These are phyloP conservation scores for Charanyca ferruginea DNA, from an alignment of 2,888 invertebrate genomes.

Conservation along the genomic window DNA sequence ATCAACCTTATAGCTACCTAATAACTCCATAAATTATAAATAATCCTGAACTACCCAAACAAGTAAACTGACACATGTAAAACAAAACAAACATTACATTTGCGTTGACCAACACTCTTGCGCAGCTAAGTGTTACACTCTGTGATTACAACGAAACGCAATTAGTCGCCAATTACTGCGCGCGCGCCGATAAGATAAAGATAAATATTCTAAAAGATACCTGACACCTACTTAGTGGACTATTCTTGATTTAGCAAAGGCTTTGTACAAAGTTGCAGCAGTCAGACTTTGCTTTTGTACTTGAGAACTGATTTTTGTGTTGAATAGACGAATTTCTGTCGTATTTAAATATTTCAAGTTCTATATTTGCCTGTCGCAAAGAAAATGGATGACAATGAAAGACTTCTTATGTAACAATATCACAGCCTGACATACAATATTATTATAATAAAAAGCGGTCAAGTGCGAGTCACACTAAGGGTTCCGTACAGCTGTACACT, in stretches of 20 bases:
- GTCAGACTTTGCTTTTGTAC: conserved; percentile 2
- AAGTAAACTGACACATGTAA: conserved; percentile 60
- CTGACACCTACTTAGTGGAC: conserved; percentile 80
- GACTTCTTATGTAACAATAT: too few species aligned
- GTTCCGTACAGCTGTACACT: too few species aligned
- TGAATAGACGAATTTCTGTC: too few species aligned
- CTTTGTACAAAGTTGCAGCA: conserved; percentile 34
- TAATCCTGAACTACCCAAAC: conserved; percentile 15
- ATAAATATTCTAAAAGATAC: conserved; percentile 82
- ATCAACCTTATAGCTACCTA: not conserved
- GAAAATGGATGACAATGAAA: too few species aligned
- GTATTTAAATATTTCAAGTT: too few species aligned
- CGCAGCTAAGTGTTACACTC: conserved; percentile 73
- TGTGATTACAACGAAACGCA: conserved; percentile 87
- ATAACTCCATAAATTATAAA: not conserved
- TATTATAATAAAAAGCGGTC: too few species aligned
- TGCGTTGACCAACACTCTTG: conserved; percentile 63
- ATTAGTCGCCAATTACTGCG: conserved; percentile 85
- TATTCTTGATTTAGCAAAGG: conserved; percentile 56
- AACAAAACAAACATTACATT: conserved; percentile 65
- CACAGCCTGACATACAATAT: too few species aligned
- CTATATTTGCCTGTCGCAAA: too few species aligned
- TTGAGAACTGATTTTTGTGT: not conserved
- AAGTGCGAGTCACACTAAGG: too few species aligned
- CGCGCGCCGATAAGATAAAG: conserved; percentile 81